Conservation (phyloP, 1,140 invertebrate genomes). For the Parapsyche elsis region DNA sequence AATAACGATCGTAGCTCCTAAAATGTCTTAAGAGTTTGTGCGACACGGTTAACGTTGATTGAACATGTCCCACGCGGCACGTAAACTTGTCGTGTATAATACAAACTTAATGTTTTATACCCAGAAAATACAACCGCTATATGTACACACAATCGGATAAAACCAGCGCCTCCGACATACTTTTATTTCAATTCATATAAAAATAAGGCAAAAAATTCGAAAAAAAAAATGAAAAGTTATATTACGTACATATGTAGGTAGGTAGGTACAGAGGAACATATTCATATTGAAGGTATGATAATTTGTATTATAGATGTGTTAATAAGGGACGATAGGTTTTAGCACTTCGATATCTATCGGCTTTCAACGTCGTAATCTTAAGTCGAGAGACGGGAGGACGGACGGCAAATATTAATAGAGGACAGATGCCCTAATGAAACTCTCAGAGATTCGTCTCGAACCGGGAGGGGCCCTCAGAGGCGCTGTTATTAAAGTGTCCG, state of each 20-base stretch:
- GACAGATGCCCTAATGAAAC: constrained; percentile 31
- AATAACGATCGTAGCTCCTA: not conserved
- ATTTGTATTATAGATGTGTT: no score
- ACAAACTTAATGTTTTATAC: no score
- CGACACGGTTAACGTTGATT: not conserved
- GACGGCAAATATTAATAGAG: constrained; percentile 30
- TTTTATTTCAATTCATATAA: no score
- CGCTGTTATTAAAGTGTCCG: constrained; percentile 13
- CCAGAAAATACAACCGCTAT: no score
- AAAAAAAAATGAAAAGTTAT: no score
- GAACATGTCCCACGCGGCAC: not conserved
- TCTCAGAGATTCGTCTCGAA: not conserved
- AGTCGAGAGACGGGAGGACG: not conserved
- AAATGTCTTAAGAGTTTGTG: not conserved
- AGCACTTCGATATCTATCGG: not conserved
- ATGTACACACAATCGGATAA: no score
- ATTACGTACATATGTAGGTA: no score
- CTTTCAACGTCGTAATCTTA: not conserved
- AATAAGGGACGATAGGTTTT: not conserved
- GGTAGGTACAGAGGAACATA: no score
- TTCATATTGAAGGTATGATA: no score
- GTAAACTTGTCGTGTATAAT: not conserved
- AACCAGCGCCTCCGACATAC: no score
- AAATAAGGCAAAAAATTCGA: no score
- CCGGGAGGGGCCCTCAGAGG: not conserved